These are phyloP conservation scores for Tachystola acroxantha DNA, from an alignment of 2,888 invertebrate genomes.

Conservation along the genomic window DNA sequence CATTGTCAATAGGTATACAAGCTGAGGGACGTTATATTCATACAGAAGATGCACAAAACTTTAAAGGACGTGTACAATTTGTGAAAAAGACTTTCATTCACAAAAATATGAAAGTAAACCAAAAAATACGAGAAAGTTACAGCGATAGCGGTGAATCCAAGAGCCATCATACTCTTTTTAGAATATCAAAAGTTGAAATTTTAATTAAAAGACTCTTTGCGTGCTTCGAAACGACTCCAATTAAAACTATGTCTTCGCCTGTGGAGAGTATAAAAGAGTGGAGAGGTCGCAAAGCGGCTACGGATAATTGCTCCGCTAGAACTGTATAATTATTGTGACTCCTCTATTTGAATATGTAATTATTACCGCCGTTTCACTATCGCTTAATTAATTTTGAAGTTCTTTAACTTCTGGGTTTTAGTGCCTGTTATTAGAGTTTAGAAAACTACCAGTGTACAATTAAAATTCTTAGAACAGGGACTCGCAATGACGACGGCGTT, in stretches of 20 bases:
- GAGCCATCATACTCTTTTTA: slow-evolving; percentile 43
- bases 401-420: background rate
- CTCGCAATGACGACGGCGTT: no score
- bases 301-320: slow-evolving; percentile 51
- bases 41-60: no score
- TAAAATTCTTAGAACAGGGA: no score
- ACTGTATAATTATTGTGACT: slow-evolving; percentile 50
- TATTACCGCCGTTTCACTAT: slow-evolving; percentile 2
- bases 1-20: no score
- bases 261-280: slow-evolving; percentile 54
- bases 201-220: slow-evolving; percentile 68
- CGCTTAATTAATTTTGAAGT: background rate
- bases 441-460: no score
- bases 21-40: background rate
- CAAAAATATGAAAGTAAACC: background rate
- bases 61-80: no score
- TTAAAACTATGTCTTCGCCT: slow-evolving; percentile 70
- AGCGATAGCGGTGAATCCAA: slow-evolving; percentile 32
- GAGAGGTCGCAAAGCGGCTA: slow-evolving; percentile 48
- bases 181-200: slow-evolving; percentile 61
- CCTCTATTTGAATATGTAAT: slow-evolving; percentile 41
- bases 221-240: slow-evolving; percentile 62
- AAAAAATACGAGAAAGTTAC: slow-evolving; percentile 26
- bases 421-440: no score
- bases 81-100: background rate